Base-by-base conservation (phyloP, 2,888 invertebrate genomes). In the Drosophila monieri region DNA sequence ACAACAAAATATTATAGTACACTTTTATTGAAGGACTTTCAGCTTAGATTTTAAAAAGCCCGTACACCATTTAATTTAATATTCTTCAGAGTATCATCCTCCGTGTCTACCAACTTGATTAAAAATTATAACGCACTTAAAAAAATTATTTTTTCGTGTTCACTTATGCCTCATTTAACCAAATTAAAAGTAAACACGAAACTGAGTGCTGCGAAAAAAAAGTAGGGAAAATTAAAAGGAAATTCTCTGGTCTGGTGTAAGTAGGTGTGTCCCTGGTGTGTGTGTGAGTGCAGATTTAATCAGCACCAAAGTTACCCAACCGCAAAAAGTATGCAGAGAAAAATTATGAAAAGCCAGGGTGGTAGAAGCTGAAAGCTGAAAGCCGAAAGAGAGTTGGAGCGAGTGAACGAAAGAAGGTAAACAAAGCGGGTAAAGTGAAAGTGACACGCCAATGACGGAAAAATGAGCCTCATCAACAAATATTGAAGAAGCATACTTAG, bases 151-250 rank as follows among this genome's bases (percentile, higher is more conserved):
- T 66, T 68, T 52, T 44, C 35, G 44, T 77, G 76, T 67, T 84
- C 81, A 84, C 77, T 78, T 77, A 81, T 74, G 88, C 84, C 85
- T 85, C 84, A 85, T 85, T 88, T 85, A 87, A 87, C 83, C 70
- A 88, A 85, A 85, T 85, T 85, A 88, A 85, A 85, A 83, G 85
- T 80, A 85, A 88, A 85, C 84, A 84, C 73, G 77, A 74, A 52
- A 21, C 52, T 21, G 41, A 73, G 61, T 55, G 46, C 39, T 44
- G 43, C 46, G 35, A 41, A 68, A 68, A 54, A 61, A 44, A 55
- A 30, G 51, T 46, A 32, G 47, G 46, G 30, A 62, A 60, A 72
- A 64, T 43, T 51, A 51, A 74, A 60, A 70, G 54, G 56, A 60
- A 67, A 64, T 73, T 69, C 49, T 37, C 37, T 10, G 32, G 18